Conservation (phyloP, 2,888 invertebrate species). For the Limnephilus rhombicus region DNA sequence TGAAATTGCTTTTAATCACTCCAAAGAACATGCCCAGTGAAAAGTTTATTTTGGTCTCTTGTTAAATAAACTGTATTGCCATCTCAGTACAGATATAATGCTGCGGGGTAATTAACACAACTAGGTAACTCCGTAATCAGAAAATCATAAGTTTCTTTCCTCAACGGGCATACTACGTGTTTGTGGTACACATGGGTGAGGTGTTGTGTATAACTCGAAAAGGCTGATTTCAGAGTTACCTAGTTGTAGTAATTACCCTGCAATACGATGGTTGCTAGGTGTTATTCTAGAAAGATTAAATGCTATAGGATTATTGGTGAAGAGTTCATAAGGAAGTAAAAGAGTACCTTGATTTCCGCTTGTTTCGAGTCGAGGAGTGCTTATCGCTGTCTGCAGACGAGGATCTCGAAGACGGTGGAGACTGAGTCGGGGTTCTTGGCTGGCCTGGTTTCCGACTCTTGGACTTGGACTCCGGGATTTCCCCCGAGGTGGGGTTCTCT, state of each 20-base stretch:
- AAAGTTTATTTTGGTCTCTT: neutral
- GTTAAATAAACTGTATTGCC: neutral
- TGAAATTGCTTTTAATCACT: neutral
- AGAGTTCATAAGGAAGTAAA: neutral
- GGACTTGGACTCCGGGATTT: conserved; percentile 69
- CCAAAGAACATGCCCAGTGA: neutral
- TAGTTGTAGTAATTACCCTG: no score
- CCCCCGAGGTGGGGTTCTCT: conserved; percentile 78
- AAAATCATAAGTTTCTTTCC: no score
- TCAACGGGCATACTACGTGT: no score
- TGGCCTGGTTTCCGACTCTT: conserved; percentile 59
- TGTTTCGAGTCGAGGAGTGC: conserved; percentile 67
- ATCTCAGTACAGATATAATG: neutral
- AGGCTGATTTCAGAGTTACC: no score
- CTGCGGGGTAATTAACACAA: no score
- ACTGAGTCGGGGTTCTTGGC: conserved; percentile 57
- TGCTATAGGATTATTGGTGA: neutral
- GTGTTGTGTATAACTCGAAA: no score
- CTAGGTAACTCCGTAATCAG: no score
- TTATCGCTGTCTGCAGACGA: conserved; percentile 61
- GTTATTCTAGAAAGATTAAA: neutral
- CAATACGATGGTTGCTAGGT: neutral
- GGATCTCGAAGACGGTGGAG: conserved; percentile 68
- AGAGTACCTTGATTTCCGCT: conserved; percentile 75
- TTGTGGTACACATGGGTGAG: no score